phyloP scores from a whole-genome alignment of 2,888 invertebrate species.

The Fragum whitleyi region DNA sequence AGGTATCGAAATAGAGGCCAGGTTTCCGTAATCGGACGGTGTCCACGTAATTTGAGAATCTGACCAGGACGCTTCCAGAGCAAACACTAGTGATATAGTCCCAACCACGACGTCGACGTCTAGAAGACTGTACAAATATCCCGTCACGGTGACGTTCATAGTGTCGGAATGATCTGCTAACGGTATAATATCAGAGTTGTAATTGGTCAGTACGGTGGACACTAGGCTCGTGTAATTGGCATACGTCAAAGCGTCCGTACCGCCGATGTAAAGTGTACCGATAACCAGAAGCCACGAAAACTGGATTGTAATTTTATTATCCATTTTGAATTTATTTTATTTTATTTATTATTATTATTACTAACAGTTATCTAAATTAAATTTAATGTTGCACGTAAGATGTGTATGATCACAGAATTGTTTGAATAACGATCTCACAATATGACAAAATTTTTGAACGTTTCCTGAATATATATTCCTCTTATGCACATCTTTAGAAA shows the following conservation, averaged over 20 bases:
- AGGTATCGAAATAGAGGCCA: constrained; percentile 4
- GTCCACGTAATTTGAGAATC: constrained; percentile 43
- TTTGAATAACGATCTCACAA: too few relatives aligned
- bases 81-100: not conserved
- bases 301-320: too few relatives aligned
- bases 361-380: too few relatives aligned
- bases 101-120: constrained; percentile 37
- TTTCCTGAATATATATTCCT: too few relatives aligned
- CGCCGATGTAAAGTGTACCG: not conserved
- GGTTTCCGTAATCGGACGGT: constrained; percentile 26
- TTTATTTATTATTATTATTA: too few relatives aligned
- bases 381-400: too few relatives aligned
- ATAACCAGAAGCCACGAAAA: not conserved
- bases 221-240: not conserved
- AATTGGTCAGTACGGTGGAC: constrained; percentile 5
- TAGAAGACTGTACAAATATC: constrained; percentile 26
- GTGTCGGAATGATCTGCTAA: constrained; percentile 21
- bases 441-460: too few relatives aligned
- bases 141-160: constrained; percentile 28
- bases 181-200: constrained; percentile 32
- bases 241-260: not conserved
- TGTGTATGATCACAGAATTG: too few relatives aligned
- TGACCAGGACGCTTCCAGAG: constrained; percentile 4
- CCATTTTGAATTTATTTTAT: too few relatives aligned
- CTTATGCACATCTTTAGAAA: too few relatives aligned